These are phyloP conservation scores for Biston betularia DNA, from an alignment of 2,888 invertebrate species.

Conservation along the genomic window DNA sequence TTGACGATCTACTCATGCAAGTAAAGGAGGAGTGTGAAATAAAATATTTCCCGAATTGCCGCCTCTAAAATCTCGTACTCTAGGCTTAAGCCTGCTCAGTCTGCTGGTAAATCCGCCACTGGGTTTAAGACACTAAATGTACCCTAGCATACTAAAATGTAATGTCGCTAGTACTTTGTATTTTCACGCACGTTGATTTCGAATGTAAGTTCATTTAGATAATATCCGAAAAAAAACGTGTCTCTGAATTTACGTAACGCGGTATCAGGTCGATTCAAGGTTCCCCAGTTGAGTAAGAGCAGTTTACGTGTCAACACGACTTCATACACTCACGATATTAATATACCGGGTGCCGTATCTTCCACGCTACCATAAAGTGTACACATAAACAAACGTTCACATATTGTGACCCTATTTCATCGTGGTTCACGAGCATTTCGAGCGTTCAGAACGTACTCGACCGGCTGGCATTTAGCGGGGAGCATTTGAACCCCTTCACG, in stretches of 20 bases:
- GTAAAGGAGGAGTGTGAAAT: no score
- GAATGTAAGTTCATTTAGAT: constrained; percentile 8
- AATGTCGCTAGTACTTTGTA: neutral
- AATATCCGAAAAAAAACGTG: constrained; percentile 9
- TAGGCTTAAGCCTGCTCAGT: no score
- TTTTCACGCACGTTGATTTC: neutral
- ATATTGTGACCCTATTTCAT: constrained; percentile 64
- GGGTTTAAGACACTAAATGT: no score
- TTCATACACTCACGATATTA: constrained; percentile 20
- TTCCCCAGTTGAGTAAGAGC: constrained; percentile 35
- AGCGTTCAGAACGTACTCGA: constrained; percentile 63
- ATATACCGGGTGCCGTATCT: constrained; percentile 51
- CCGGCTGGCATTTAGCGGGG: constrained; percentile 61
- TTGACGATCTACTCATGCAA: no score
- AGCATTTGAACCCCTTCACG: constrained; percentile 76
- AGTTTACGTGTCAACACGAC: constrained; percentile 39
- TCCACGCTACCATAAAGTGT: constrained; percentile 42
- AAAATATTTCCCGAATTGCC: no score
- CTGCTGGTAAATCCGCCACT: no score
- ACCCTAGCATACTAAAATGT: no score
- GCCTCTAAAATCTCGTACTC: no score
- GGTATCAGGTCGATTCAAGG: constrained; percentile 34
- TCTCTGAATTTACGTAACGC: constrained; percentile 31
- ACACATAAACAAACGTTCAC: constrained; percentile 45
- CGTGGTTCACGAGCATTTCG: constrained; percentile 57